Evolutionary conservation across 2,113 vertebrate genomes (phyloP), one percentile per base, ranked within the genome.

Genomic region (Caracal caracal): DNA sequence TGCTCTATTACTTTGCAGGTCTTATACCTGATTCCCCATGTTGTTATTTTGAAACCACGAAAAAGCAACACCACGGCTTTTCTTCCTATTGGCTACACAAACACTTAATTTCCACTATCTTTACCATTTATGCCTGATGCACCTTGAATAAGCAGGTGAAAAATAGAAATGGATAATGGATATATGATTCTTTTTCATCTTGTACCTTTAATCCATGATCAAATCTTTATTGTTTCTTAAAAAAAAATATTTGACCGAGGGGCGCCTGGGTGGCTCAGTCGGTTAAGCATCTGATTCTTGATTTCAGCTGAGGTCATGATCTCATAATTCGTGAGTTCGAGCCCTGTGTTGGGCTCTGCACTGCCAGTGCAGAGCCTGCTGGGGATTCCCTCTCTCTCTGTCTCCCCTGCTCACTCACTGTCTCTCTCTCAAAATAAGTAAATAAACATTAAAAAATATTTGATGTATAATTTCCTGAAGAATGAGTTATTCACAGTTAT

Each of bases 1-100:
- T 2, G 2, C 65, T 86, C 78, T 40, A 47, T 91, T 88, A 56
- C 51, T 59, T 70, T 76, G 43, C 16, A 71, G 28, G 28, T 70
- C 30, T 71, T 90, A 53, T 40, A 75, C 75, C 80, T 94, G 92
- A 35, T 68, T 96, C 53, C 37, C n/a, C n/a, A 53, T 85, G 96
- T 91, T 73, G 70, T 79, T 85, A 76, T 86, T 88, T 76, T 92
- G 68, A 83, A 86, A 83, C 56, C 40, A 47, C 15, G 35, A 35
- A 88, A 37, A 68, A 83, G n/a, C 40, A 76, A 20, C 20, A 28
- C 28, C 28, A 2, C 43, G 13, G 22, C 65, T 95, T n/a, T n/a
- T n/a, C 49, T 79, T 97, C 63, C 70, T 17, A 28, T 1, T 51
- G 65, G 26, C 22, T 89, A 22, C 66, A 28, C 10, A 51, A 76